Evolutionary conservation across 2,797 vertebrate species (phyloP).

Genomic region (Sus cebifrons): DNA sequence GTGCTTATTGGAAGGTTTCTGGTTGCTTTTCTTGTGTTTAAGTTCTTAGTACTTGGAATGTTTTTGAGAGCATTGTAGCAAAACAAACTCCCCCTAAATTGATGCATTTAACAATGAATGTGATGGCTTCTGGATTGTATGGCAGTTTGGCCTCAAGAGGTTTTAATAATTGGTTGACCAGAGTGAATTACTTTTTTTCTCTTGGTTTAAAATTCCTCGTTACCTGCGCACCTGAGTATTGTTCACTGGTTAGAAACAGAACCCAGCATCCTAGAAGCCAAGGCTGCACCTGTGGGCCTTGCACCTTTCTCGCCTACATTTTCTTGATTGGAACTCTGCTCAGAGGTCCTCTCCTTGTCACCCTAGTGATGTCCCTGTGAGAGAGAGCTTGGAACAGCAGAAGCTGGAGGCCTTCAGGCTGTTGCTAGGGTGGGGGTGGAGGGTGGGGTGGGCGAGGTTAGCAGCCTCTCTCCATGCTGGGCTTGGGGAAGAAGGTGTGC

Average conservation of each 20-base stretch:
- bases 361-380: neutral
- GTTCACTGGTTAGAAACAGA: neutral
- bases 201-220: neutral
- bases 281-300: neutral
- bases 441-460: no score
- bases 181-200: neutral
- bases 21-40: neutral
- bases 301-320: neutral
- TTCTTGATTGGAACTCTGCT: neutral
- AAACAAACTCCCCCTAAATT: neutral
- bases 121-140: neutral
- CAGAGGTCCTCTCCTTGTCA: fast-evolving
- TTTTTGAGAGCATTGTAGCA: neutral
- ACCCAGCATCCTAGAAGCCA: neutral
- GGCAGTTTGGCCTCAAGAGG: neutral
- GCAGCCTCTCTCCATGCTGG: neutral
- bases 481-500: neutral
- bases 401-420: neutral
- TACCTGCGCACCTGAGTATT: neutral
- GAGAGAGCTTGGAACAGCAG: neutral
- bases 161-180: neutral
- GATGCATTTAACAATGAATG: neutral
- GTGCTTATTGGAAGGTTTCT: neutral
- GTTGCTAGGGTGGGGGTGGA: no score
- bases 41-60: neutral